Evolutionary conservation across 1,140 invertebrate genomes (phyloP).

Genomic region (Anthonomus grandis): DNA sequence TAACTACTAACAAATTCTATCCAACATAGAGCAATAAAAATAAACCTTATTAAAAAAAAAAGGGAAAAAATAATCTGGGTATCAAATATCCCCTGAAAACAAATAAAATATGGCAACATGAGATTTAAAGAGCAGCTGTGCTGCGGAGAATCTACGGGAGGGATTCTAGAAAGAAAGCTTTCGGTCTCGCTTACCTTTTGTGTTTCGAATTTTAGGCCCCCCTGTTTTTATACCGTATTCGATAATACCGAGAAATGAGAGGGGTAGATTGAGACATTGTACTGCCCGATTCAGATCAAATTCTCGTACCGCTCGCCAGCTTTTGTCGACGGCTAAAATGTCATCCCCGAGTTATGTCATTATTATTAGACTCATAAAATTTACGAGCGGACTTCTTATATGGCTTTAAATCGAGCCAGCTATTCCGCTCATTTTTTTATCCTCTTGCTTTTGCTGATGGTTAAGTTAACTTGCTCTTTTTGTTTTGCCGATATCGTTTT

Average conservation of each 20-base stretch:
- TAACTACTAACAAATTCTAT: too few relatives aligned
- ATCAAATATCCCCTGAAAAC: not conserved
- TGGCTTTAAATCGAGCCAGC: too few relatives aligned
- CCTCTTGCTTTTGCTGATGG: not conserved
- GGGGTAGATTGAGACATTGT: constrained; percentile 23
- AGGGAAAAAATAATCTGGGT: too few relatives aligned
- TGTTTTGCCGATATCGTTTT: too few relatives aligned
- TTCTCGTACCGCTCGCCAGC: constrained; percentile 12
- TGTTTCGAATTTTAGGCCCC: constrained; percentile 17
- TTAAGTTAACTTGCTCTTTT: not conserved
- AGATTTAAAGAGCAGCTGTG: constrained; percentile 22
- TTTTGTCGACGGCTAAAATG: constrained; percentile 12
- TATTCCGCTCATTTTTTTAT: too few relatives aligned
- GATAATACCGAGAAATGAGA: constrained; percentile 23
- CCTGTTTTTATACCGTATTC: constrained; percentile 19
- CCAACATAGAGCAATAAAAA: too few relatives aligned
- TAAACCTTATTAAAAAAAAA: too few relatives aligned
- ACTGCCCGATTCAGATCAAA: constrained; percentile 16
- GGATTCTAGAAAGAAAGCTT: constrained; percentile 28
- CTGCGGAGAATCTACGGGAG: constrained; percentile 27
- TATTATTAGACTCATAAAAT: constrained; percentile 2
- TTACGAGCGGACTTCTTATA: too few relatives aligned
- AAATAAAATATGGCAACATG: constrained; percentile 11
- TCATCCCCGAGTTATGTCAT: constrained; percentile 11
- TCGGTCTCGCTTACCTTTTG: constrained; percentile 50